Percentiles rank a stretch among this genome's conserved stretches.
Conservation (phyloP, 2,797 vertebrate genomes). For the Lophotriccus pileatus region DNA sequence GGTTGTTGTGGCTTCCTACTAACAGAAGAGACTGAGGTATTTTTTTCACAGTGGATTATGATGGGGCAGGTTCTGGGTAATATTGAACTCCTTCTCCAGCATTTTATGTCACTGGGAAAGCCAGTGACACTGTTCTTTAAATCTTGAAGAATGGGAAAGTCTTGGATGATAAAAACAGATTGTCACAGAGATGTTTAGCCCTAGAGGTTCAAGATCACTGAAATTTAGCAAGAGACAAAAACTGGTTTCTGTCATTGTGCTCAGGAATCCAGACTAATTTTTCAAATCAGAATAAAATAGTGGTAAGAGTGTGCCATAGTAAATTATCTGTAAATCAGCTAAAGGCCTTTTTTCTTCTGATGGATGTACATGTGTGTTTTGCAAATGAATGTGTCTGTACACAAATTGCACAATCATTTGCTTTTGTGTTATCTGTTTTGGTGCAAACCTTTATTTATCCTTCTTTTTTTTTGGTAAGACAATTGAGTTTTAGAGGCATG, state of each 20-base stretch:
- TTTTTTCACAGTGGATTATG: slow-evolving; percentile 59
- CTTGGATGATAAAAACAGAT: slow-evolving; percentile 27
- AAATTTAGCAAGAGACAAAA: slow-evolving; percentile 25
- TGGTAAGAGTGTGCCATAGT: slow-evolving; percentile 11
- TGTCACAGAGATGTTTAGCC: slow-evolving; percentile 31
- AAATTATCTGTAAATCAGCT: slow-evolving; percentile 43
- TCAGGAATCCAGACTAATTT: slow-evolving; percentile 31
- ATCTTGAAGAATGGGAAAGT: background rate
- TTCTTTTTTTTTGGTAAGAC: background rate
- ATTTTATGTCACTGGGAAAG: background rate
- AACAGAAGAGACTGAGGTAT: background rate
- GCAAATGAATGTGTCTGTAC: background rate
- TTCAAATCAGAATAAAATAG: slow-evolving; percentile 42
- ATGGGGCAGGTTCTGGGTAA: background rate
- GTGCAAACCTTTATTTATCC: background rate
- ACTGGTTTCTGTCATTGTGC: background rate
- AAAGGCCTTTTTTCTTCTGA: slow-evolving; percentile 22
- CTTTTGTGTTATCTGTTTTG: background rate
- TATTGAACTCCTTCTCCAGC: slow-evolving; percentile 14
- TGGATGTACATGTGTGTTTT: background rate
- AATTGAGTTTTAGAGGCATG: background rate
- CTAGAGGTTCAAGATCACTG: slow-evolving; percentile 18
- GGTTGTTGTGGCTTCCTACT: slow-evolving; percentile 39
- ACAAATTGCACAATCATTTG: background rate
- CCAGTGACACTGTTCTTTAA: background rate